Evolutionary conservation across 2,113 vertebrate species (phyloP), one percentile per base, ranked within the genome.

Genomic region (Brachypteracias leptosomus): DNA sequence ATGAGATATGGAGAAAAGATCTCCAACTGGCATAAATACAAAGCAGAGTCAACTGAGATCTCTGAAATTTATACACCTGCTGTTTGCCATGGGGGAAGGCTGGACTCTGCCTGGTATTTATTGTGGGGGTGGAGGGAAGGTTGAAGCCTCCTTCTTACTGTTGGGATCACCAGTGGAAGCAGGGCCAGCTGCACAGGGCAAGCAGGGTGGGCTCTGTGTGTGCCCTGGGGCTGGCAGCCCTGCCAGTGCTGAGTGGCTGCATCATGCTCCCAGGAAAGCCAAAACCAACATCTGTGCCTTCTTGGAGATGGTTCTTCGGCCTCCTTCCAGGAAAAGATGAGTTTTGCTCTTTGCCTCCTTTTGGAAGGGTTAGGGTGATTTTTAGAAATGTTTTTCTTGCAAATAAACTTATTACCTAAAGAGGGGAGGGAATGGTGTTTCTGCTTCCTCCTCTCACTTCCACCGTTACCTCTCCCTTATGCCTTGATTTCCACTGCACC

Each of bases 81-180:
- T 68, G 14, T n/a, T 65, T 59, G 21, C 49, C 63, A 4, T 13
- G 22, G 15, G 16, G 19, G 28, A 38, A 73, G 44, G n/a, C 42
- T 73, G 16, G 66, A 2, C 46, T 76, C 18, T n/a, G 44, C 11
- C 65, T 67, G 75, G 51, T n/a, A 46, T 74, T 66, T 46, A 47
- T 4, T 24, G 12, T 26, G 66, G 61, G 35, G 9, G 7, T 85
- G 47, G 42, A 78, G 49, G 33, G 16, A 85, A 65, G 6, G 8
- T 9, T 79, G 11, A 22, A 81, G 33, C 28, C 13, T 52, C 25
- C 19, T 26, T 78, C 38, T 24, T 40, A 13, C 35, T 16, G 3
- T 10, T 3, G 7, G n/a, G 35, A 5, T 31, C 26, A 36, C 73
- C 0, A 0, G 24, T 24, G 62, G 28, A 6, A 90, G 38, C 46